Evolutionary conservation across 2,797 vertebrate genomes (phyloP), one percentile per base, ranked within the genome.

Genomic region (Karalla daura): DNA sequence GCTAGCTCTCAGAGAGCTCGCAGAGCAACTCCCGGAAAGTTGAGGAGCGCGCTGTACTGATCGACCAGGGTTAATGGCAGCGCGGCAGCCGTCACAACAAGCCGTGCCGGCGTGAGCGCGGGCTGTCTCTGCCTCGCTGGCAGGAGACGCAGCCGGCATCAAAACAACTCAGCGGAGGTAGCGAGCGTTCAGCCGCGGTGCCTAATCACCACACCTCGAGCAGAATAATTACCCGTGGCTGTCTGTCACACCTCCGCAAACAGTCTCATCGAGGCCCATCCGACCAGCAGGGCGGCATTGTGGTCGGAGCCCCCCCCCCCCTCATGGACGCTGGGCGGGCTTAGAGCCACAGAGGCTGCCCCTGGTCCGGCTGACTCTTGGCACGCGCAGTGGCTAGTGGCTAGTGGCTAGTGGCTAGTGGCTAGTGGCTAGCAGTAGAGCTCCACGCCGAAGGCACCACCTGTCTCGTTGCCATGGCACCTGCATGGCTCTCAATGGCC

Each of bases 181-280:
- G 53, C 23, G 58, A 52, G 74, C 53, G 70, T 61, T 70, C 56
- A 46, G 56, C 45, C 81, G 55, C 75, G 52, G 73, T 44, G 55
- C 63, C 80, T 74, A 63, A 78, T 83, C 68, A 80, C 75, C 67
- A 61, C 47, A 75, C 68, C 76, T 73, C 53, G 55, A 78, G 78
- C 56, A 39, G 72, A 77, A 85, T 79, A 75, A 88, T 84, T 76
- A 84, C 80, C 73, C 45, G n/a, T 39, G 1, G 41, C 75, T 76
- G 84, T 86, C 84, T 83, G 69, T 89, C 85, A 87, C 65, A 58
- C 33, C 69, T 68, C 76, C 65, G 77, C 80, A 70, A 81, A 81
- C 69, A 43, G 45, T 72, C 67, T 73, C 43, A 76, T 80, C 68
- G 62, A 27, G 81, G 15, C 69, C 60, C 70, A 61, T 85, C 76